These are phyloP conservation scores for Mnemiopsis leidyi DNA, from an alignment of 37 sponge, comb jelly and placozoan genomes.

Conservation along the genomic window DNA sequence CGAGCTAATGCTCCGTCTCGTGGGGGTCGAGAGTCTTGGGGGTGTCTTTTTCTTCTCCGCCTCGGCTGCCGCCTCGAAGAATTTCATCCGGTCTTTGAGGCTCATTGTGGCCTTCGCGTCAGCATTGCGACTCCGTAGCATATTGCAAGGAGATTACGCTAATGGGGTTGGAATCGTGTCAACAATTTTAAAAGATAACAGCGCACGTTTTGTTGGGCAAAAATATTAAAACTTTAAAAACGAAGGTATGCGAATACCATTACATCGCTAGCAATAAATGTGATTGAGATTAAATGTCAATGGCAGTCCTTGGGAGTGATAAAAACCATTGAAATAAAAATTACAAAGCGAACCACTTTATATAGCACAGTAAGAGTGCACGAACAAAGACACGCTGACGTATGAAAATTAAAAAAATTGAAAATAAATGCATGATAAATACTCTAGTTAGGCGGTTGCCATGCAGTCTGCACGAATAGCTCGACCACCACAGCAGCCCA, in stretches of 20 bases:
- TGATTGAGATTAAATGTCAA: too few species aligned
- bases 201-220: not conserved
- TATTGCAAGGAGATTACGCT: too few species aligned
- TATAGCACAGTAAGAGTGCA: not conserved
- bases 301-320: too few species aligned
- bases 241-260: not conserved
- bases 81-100: conserved; percentile 56
- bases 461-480: not conserved
- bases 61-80: conserved; percentile 41
- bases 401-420: not conserved
- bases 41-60: not conserved
- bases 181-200: not conserved
- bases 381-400: not conserved
- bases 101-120: not conserved
- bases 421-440: not conserved
- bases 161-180: not conserved
- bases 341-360: not conserved
- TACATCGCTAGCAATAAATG: too few species aligned
- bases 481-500: not conserved
- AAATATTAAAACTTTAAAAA: not conserved
- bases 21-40: not conserved
- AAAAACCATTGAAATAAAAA: not conserved
- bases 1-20: not conserved
- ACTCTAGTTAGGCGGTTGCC: not conserved
- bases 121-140: not conserved